phyloP scores from a whole-genome alignment of 92 coral and sea anemone genomes.

The Siderastrea siderea region DNA sequence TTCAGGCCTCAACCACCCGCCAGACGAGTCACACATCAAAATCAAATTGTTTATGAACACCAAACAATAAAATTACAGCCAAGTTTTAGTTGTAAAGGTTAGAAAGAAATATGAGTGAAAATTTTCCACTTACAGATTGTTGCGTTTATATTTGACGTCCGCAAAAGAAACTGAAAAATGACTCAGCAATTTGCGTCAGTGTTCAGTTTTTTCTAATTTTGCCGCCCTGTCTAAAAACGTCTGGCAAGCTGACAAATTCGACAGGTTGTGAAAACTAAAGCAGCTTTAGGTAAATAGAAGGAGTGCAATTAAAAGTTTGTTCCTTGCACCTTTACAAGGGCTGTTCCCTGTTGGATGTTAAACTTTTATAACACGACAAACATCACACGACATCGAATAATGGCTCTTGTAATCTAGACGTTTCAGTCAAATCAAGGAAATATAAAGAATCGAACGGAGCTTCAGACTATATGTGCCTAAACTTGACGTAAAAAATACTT shows the following conservation, averaged over 20 bases:
- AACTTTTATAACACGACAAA: neutral
- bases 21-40: neutral
- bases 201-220: neutral
- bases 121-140: too few species aligned
- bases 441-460: too few species aligned
- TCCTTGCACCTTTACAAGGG: neutral
- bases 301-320: neutral
- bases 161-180: neutral
- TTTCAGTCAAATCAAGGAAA: too few species aligned
- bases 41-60: neutral
- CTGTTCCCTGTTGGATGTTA: neutral
- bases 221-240: neutral
- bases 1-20: neutral
- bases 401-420: too few species aligned
- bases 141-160: neutral
- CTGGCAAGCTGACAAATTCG: conserved; percentile 14
- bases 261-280: conserved; percentile 24
- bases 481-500: too few species aligned
- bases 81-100: too few species aligned
- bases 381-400: neutral
- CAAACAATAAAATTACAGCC: too few species aligned
- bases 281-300: neutral
- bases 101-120: too few species aligned
- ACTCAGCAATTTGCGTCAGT: neutral
- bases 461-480: too few species aligned